Evolutionary conservation across 2,113 vertebrate genomes (phyloP).

Genomic region (Chroicocephalus ridibundus): DNA sequence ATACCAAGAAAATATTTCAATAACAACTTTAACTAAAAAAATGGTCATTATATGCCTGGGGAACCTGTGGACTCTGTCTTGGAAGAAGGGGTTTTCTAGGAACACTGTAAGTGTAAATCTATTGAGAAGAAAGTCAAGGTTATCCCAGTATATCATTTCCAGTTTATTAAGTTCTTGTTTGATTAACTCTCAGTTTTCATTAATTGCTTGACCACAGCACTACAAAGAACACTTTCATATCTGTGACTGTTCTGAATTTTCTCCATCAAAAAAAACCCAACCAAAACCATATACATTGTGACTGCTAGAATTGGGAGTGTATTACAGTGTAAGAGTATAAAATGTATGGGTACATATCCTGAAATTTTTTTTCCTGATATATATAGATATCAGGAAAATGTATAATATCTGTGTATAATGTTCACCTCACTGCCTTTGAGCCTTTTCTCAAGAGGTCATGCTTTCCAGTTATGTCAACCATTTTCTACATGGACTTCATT

Average conservation of each 20-base stretch:
- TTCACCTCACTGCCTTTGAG: not conserved
- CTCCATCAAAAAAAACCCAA: not conserved
- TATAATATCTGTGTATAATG: not conserved
- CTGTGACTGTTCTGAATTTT: not conserved
- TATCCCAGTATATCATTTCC: not conserved
- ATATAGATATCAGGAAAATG: not conserved
- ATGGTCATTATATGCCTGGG: not conserved
- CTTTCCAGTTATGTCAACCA: not conserved
- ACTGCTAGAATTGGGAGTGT: not conserved
- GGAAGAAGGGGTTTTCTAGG: not conserved
- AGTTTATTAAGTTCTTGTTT: not conserved
- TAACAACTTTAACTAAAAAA: not conserved
- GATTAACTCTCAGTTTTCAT: not conserved
- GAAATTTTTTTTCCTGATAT: not conserved
- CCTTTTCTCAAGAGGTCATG: not conserved
- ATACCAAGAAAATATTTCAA: not conserved
- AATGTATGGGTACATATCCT: not conserved
- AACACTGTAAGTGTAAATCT: not conserved
- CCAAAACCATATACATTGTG: fast-evolving
- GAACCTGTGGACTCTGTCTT: not conserved
- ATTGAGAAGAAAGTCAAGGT: not conserved
- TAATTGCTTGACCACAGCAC: not conserved
- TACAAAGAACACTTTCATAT: not conserved
- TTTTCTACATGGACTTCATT: not conserved
- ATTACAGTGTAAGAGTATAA: not conserved